phyloP scores from a whole-genome alignment of 2,797 vertebrate species.

The Sebastes steindachneri region DNA sequence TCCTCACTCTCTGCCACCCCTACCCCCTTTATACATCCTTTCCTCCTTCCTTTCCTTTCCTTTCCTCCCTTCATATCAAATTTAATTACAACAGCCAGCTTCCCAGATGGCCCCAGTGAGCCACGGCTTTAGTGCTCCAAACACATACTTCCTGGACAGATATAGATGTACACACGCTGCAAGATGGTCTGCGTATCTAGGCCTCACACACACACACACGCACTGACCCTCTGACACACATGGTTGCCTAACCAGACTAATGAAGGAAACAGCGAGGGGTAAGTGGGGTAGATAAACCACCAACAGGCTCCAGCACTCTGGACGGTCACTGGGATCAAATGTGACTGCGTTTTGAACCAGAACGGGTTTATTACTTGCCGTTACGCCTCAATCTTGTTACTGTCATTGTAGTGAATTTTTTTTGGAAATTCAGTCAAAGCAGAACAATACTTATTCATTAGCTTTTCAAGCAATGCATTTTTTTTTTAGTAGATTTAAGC shows the following conservation, averaged over 20 bases:
- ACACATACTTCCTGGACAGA: conserved; percentile 63
- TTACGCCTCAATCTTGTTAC: neutral
- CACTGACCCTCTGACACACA: conserved; percentile 38
- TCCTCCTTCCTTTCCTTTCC: neutral
- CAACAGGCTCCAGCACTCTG: conserved; percentile 11
- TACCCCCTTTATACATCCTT: neutral
- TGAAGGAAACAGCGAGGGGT: conserved; percentile 48
- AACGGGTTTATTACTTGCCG: conserved; percentile 4
- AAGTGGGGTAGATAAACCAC: conserved; percentile 34
- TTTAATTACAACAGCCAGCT: conserved; percentile 73
- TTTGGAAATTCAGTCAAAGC: neutral
- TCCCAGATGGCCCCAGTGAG: conserved; percentile 75
- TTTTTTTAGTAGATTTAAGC: neutral
- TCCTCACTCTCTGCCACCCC: neutral
- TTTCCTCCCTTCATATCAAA: conserved; percentile 56
- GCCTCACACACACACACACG: conserved; percentile 23
- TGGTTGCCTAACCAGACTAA: conserved; percentile 44
- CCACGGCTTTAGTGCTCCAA: conserved; percentile 52
- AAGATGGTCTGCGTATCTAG: conserved; percentile 35
- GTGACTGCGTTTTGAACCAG: conserved; percentile 5
- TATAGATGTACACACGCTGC: conserved; percentile 47
- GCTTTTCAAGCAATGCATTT: neutral
- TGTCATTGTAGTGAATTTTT: neutral
- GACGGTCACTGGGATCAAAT: conserved; percentile 24
- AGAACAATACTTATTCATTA: neutral